Evolutionary conservation across 2,888 invertebrate species (phyloP), one percentile per base, ranked within the genome.

Genomic region (Eueremaeus valkanovi): DNA sequence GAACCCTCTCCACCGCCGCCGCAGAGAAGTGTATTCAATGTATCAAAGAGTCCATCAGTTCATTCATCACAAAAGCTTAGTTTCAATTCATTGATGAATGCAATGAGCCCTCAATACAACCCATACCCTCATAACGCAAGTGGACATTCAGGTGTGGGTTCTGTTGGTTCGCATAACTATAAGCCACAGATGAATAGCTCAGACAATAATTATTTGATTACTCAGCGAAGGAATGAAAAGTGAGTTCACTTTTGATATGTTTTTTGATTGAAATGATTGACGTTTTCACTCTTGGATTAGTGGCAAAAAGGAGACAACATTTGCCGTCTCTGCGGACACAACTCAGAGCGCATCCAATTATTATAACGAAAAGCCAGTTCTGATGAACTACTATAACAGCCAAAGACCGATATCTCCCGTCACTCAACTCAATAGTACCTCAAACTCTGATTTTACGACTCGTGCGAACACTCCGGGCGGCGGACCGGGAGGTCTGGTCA

Each of bases 1-100:
- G 78, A 79, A 27, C 79, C 79, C 0, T 78, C 78, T 27, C 79
- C 79, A n/a, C 77, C 75, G 55, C 77, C 75, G 55, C 42, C 77
- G n/a, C 33, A 3, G 11, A 77, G 78, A 18, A 80, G 80, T 76
- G 78, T 78, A 27, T 24, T 55, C 24, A 63, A 33, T 33, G n/a
- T 36, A 31, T 33, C 63, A 8, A 72, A 40, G 29, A 72, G 49
- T 42, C 72, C 72, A 33, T 63, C 63, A 79, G 78, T 36, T 51
- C 24, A 73, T 73, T 70, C 72, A 73, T 29, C 73, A 72, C 73
- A 73, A 73, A 33, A 75, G 73, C 13, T 49, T 74, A 70, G 75
- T 75, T 24, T 75, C 75, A 8, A 77, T 75, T 18, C 76, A 74
- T 42, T 76, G 75, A 31, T 77, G 77, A 76, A 72, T 76, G 18